These are phyloP conservation scores for Brachionus rotundiformis DNA, from an alignment of 1,140 invertebrate species.

Conservation along the genomic window DNA sequence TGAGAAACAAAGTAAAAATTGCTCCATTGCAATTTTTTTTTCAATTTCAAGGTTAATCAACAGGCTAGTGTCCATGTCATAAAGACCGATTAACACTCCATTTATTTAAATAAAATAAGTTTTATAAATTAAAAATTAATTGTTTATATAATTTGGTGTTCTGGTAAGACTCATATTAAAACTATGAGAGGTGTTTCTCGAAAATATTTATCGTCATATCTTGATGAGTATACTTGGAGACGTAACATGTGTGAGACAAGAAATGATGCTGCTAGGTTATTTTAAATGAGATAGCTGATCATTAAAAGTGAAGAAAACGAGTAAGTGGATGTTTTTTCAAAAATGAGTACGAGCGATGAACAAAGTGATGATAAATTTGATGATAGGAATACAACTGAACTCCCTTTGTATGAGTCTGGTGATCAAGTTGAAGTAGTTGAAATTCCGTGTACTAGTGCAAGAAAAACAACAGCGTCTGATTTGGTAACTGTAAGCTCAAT, in stretches of 20 bases:
- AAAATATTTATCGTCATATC: too few relatives aligned
- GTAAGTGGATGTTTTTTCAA: not conserved
- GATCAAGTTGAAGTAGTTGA: not conserved
- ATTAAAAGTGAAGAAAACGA: not conserved
- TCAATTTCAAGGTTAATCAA: too few relatives aligned
- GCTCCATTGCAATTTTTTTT: too few relatives aligned
- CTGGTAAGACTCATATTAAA: not conserved
- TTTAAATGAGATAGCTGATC: slow-evolving; percentile 5
- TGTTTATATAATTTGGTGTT: too few relatives aligned
- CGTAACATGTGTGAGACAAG: not conserved
- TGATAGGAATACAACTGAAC: not conserved
- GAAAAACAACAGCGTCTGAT: not conserved
- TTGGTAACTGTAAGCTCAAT: not conserved
- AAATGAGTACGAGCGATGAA: not conserved
- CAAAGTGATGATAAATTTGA: not conserved
- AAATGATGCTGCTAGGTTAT: not conserved
- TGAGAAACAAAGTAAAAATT: too few relatives aligned
- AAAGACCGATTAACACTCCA: too few relatives aligned
- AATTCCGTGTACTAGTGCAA: not conserved
- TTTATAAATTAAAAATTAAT: too few relatives aligned
- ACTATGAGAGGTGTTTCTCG: too few relatives aligned
- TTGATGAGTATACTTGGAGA: too few relatives aligned
- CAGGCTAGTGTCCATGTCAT: too few relatives aligned
- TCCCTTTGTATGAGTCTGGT: not conserved
- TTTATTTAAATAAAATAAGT: too few relatives aligned